Evolutionary conservation across 1,140 invertebrate species (phyloP).

Genomic region (Drosophila paulistorum): DNA sequence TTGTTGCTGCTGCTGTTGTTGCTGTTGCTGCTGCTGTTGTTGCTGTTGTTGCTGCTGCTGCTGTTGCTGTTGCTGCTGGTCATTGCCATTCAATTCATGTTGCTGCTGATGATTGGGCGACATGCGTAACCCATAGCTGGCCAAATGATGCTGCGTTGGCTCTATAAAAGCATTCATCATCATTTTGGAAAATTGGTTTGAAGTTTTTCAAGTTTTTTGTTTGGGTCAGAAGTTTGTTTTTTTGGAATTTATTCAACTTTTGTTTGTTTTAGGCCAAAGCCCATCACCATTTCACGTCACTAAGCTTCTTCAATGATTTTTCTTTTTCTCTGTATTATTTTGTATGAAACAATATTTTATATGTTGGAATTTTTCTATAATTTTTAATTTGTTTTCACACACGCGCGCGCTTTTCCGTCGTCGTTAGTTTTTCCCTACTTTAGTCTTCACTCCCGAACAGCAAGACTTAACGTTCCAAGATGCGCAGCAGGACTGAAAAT

Average conservation of each 20-base stretch:
- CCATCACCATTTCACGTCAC: constrained; percentile 55
- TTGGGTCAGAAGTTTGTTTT: constrained; percentile 29
- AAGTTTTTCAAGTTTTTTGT: constrained; percentile 21
- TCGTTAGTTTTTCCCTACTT: constrained; percentile 34
- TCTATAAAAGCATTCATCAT: constrained; percentile 92
- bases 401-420: constrained; percentile 44
- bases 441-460: constrained; percentile 49
- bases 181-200: constrained; percentile 54
- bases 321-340: constrained; percentile 7
- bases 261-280: constrained; percentile 46
- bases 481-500: constrained; percentile 81
- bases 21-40: constrained; percentile 69
- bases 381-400: constrained; percentile 6
- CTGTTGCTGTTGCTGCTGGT: constrained; percentile 54
- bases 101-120: constrained; percentile 85
- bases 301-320: constrained; percentile 30
- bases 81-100: constrained; percentile 25
- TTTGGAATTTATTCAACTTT: constrained; percentile 19
- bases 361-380: constrained; percentile 8
- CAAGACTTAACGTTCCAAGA: constrained; percentile 77
- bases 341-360: constrained; percentile 12
- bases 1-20: constrained; percentile 68
- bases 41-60: constrained; percentile 69
- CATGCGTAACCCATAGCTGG: constrained; percentile 90
- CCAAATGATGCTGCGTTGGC: constrained; percentile 87